A percentile compares a stretch with the other conserved stretches of the same genome.
Conservation (phyloP, 2,797 vertebrate species). For the Pteronotus mesoamericanus region DNA sequence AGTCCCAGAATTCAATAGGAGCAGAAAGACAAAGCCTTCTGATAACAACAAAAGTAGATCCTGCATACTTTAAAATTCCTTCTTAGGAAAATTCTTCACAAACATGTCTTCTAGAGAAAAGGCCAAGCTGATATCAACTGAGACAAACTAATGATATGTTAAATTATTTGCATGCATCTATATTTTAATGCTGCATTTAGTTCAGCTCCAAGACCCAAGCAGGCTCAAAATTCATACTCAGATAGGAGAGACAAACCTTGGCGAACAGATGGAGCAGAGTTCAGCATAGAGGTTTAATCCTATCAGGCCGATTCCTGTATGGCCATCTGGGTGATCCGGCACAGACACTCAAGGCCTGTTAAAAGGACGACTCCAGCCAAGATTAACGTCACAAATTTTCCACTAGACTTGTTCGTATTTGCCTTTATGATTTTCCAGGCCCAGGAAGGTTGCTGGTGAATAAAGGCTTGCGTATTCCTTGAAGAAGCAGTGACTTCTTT, state of each 20-base stretch:
- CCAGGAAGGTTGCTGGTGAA: slow-evolving; percentile 76
- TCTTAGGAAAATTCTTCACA: slow-evolving; percentile 62
- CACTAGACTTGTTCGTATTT: slow-evolving; percentile 89
- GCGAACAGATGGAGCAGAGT: slow-evolving; percentile 93
- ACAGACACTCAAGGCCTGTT: slow-evolving; percentile 91
- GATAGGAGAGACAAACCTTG: slow-evolving; percentile 77
- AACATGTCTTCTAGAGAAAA: slow-evolving; percentile 69
- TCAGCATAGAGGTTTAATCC: slow-evolving; percentile 97
- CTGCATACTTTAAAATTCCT: slow-evolving; percentile 65
- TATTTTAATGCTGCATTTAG: slow-evolving; percentile 56
- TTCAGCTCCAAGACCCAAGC: slow-evolving; percentile 58
- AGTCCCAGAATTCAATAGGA: slow-evolving; percentile 72
- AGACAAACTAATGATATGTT: slow-evolving; percentile 64
- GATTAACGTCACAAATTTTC: slow-evolving; percentile 92
- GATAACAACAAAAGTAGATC: slow-evolving; percentile 36
- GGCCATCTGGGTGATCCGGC: slow-evolving; percentile 98
- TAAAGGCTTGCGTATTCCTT: slow-evolving; percentile 75
- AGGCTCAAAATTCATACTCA: slow-evolving; percentile 80
- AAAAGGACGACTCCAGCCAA: slow-evolving; percentile 91
- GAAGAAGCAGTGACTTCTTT: slow-evolving; percentile 59
- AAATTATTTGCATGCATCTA: slow-evolving; percentile 44
- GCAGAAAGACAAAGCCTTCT: slow-evolving; percentile 53
- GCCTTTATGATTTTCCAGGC: slow-evolving; percentile 83
- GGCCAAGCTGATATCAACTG: slow-evolving; percentile 61
- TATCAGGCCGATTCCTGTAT: slow-evolving; percentile 97